These are phyloP conservation scores for Colossoma macropomum DNA, from an alignment of 2,113 vertebrate genomes.

Conservation along the genomic window DNA sequence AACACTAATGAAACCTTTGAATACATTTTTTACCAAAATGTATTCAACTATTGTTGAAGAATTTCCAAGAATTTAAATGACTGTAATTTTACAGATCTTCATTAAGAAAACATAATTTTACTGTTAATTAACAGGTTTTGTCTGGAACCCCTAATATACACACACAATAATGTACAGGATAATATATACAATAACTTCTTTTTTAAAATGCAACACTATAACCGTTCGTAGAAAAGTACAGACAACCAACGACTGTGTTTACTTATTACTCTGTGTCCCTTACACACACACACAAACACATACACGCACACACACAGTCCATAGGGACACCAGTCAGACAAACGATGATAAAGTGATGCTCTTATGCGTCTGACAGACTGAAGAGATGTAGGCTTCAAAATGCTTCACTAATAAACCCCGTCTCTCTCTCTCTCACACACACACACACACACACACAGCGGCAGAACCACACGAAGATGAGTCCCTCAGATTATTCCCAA, in stretches of 20 bases:
- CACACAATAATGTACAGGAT: too few species aligned
- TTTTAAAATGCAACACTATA: too few species aligned
- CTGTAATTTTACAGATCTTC: too few species aligned
- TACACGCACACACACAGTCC: slow-evolving; percentile 57
- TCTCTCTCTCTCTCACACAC: slow-evolving; percentile 58
- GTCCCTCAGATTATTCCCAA: slow-evolving; percentile 36
- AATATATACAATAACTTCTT: too few species aligned
- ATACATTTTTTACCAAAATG: too few species aligned
- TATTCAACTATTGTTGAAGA: too few species aligned
- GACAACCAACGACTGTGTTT: background rate
- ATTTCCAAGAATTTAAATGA: too few species aligned
- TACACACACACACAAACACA: background rate
- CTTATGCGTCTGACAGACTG: slow-evolving; percentile 83
- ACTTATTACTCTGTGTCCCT: background rate
- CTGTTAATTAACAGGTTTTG: too few species aligned
- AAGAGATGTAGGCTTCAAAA: slow-evolving; percentile 83
- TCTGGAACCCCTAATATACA: too few species aligned
- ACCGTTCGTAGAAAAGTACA: slow-evolving; percentile 7
- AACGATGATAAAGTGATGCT: slow-evolving; percentile 99
- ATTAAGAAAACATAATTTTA: too few species aligned
- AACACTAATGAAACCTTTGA: too few species aligned
- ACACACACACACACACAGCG: slow-evolving; percentile 11
- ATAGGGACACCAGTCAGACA: slow-evolving; percentile 87
- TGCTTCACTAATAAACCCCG: slow-evolving; percentile 89
- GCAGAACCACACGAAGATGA: slow-evolving; percentile 35